These are phyloP conservation scores for Sterrhoptilus dennistouni DNA, from an alignment of 2,113 vertebrate genomes.

Conservation along the genomic window DNA sequence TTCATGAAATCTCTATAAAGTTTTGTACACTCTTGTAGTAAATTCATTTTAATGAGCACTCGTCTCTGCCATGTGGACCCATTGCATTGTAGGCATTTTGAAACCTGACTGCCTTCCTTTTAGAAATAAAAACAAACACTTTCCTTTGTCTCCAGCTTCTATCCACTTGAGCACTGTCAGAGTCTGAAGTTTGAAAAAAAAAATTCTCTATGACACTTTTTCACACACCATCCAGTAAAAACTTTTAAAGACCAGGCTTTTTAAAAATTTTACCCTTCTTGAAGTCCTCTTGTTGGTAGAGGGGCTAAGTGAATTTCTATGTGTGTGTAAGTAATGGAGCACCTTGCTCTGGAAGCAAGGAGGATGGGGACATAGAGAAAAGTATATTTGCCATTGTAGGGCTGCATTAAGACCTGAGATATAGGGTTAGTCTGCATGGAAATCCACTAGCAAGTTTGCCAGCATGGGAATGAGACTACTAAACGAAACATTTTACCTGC, in stretches of 20 bases:
- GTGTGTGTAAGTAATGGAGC: background rate
- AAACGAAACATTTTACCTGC: background rate
- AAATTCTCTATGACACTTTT: background rate
- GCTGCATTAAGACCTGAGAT: background rate
- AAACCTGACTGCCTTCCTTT: background rate
- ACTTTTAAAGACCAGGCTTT: background rate
- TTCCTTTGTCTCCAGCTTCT: background rate
- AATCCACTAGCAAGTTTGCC: background rate
- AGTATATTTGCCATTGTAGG: background rate
- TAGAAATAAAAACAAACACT: background rate
- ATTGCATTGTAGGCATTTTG: background rate
- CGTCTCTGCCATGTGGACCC: background rate
- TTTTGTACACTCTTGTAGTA: background rate
- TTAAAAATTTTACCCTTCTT: background rate
- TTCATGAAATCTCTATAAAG: background rate
- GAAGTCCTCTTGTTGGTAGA: background rate
- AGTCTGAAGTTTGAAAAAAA: background rate
- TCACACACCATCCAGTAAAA: background rate
- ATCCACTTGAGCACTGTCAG: background rate
- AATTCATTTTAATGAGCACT: background rate
- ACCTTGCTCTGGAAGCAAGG: background rate
- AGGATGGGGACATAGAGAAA: background rate
- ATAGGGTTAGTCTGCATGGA: background rate
- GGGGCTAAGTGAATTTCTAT: background rate
- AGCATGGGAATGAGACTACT: rapidly evolving